Evolutionary conservation across 2,888 invertebrate species (phyloP), one percentile per base, ranked within the genome.

Genomic region (Antitype chi): DNA sequence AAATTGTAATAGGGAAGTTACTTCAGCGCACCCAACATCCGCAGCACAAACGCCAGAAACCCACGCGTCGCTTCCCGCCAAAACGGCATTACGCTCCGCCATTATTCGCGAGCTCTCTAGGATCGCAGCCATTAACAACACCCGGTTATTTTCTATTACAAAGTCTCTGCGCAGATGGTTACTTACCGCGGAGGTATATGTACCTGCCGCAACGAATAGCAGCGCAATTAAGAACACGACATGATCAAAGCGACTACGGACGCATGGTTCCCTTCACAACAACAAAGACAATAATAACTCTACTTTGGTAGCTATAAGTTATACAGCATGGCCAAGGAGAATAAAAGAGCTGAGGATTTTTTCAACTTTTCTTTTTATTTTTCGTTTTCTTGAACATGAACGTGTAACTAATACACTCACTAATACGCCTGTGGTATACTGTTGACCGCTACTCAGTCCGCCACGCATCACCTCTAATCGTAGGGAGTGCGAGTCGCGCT

Each of bases 101-200:
- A 88, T 89, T 89, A 89, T 83, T 77, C 82, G 81, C 85, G 84
- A 88, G 87, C 92, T 92, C 92, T 93, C 92, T 90, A 92, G 91
- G 89, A 92, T 90, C 89, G 88, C 87, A 85, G 82, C 88, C 90
- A 94, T 93, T 93, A 93, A 78, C 82, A 82, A 88, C 89, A 88
- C 87, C 91, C 90, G 90, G 89, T 88, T 85, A 81, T 86, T 87
- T 88, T 88, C 83, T 89, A 85, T 82, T 82, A 81, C 80, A 81
- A 80, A 82, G 79, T 80, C 73, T 80, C 64, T 74, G 75, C 62
- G 60, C 79, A 82, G 78, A 83, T 86, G 72, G 70, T 74, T 70
- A 80, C 68, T 82, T 80, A 80, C 63, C 74, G 80, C 60, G 49
- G 74, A 81, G 76, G 57, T 82, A n/a, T n/a, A n/a, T n/a, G n/a